Conservation (phyloP, 2,797 vertebrate species). For the Urocyon cinereoargenteus region DNA sequence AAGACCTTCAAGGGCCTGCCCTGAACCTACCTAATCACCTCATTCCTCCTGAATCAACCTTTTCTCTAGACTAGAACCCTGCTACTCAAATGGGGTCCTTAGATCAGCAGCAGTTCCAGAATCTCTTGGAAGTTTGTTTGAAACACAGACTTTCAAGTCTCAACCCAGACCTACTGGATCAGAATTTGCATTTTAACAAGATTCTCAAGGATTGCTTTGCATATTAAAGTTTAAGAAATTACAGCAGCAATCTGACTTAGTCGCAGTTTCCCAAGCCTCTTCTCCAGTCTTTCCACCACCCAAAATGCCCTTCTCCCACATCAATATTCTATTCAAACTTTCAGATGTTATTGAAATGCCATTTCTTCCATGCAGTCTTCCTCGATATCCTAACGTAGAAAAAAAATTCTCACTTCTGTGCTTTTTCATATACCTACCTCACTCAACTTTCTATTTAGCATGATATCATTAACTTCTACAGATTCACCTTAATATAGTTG, state of each 20-base stretch:
- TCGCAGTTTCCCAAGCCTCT: neutral
- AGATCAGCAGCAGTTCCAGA: neutral
- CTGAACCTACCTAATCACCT: neutral
- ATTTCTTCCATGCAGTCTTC: neutral
- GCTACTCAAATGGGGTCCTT: neutral
- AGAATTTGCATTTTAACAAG: conserved; percentile 23
- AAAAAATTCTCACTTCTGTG: conserved; percentile 33
- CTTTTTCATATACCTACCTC: conserved; percentile 22
- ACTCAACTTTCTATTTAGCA: neutral
- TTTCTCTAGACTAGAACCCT: conserved; percentile 9
- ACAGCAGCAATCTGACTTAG: neutral
- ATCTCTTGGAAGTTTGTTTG: neutral
- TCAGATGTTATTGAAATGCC: conserved; percentile 31
- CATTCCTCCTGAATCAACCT: neutral
- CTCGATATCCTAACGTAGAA: neutral
- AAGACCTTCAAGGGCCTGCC: neutral
- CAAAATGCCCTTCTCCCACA: neutral
- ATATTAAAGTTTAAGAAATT: neutral
- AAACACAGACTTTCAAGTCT: neutral
- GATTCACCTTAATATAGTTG: neutral
- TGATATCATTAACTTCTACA: neutral
- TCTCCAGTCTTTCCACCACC: neutral
- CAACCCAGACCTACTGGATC: neutral
- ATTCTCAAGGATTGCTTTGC: neutral
- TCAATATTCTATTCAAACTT: neutral